Evolutionary conservation across 2,888 invertebrate species (phyloP).

Genomic region (Mythimna loreyi): DNA sequence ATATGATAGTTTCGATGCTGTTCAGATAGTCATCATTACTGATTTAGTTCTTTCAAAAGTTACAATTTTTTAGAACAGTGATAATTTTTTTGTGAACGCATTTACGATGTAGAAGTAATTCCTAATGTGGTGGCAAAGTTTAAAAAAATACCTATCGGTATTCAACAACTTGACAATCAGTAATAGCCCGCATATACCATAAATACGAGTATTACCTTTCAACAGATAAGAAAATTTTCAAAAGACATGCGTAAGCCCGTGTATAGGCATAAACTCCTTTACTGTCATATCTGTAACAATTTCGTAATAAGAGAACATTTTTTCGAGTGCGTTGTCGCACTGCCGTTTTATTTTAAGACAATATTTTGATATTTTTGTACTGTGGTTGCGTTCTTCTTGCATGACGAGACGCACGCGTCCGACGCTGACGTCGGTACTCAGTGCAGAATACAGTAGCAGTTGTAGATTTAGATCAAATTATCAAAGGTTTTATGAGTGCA

Average conservation of each 20-base stretch:
- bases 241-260: background rate
- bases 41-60: too few relatives aligned
- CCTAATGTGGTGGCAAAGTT: too few relatives aligned
- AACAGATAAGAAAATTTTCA: slow-evolving; percentile 28
- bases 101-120: too few relatives aligned
- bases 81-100: too few relatives aligned
- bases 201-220: slow-evolving; percentile 48
- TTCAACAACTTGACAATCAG: slow-evolving; percentile 46
- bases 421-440: slow-evolving; percentile 4
- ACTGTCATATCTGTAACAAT: slow-evolving; percentile 47
- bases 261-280: slow-evolving; percentile 55
- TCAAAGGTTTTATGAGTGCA: background rate
- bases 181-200: slow-evolving; percentile 43
- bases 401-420: slow-evolving; percentile 27
- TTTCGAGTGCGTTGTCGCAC: slow-evolving; percentile 66
- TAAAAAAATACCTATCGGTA: slow-evolving; percentile 31
- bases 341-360: slow-evolving; percentile 63
- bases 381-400: slow-evolving; percentile 37
- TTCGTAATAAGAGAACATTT: slow-evolving; percentile 60
- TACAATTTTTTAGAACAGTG: too few relatives aligned
- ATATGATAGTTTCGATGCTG: too few relatives aligned
- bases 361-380: slow-evolving; percentile 60
- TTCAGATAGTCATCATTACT: too few relatives aligned
- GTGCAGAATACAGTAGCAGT: slow-evolving; percentile 6
- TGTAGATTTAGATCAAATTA: slow-evolving; percentile 12